phyloP scores from a whole-genome alignment of 1,140 invertebrate genomes.

The Magallana gigas region DNA sequence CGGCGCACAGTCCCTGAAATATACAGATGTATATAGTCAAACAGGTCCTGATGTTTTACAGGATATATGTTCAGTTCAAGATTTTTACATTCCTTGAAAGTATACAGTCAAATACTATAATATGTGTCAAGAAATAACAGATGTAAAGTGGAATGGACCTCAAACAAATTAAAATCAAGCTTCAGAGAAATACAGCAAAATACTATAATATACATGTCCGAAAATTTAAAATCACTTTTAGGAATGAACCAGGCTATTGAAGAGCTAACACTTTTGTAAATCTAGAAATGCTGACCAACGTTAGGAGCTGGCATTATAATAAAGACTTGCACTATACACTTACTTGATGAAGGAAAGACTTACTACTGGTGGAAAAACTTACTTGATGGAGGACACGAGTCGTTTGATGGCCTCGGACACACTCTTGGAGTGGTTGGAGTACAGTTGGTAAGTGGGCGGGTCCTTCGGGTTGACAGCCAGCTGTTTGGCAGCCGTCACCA shows the following conservation, averaged over 20 bases:
- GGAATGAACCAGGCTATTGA: too few relatives aligned
- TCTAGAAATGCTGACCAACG: too few relatives aligned
- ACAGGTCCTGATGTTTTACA: too few relatives aligned
- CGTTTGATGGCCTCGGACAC: slow-evolving; percentile 98
- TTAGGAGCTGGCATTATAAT: background rate
- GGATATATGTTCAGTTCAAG: background rate
- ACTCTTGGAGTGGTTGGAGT: slow-evolving; percentile 95
- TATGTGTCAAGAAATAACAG: too few relatives aligned
- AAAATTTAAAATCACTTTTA: too few relatives aligned
- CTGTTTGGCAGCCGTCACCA: slow-evolving; percentile 94
- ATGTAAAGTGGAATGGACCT: too few relatives aligned
- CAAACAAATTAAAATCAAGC: too few relatives aligned
- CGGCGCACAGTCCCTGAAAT: slow-evolving; percentile 92
- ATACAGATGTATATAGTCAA: background rate
- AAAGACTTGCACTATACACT: slow-evolving; percentile 49
- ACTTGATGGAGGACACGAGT: slow-evolving; percentile 92
- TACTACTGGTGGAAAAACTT: slow-evolving; percentile 85
- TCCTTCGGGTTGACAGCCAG: slow-evolving; percentile 94
- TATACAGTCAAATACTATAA: too few relatives aligned
- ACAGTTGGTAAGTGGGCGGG: slow-evolving; percentile 94
- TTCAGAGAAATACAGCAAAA: too few relatives aligned
- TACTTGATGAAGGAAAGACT: slow-evolving; percentile 90
- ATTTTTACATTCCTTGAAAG: too few relatives aligned
- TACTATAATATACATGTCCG: too few relatives aligned
- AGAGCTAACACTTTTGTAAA: too few relatives aligned